phyloP scores from a whole-genome alignment of 2,888 invertebrate genomes.

The Agriopis leucophaearia region DNA sequence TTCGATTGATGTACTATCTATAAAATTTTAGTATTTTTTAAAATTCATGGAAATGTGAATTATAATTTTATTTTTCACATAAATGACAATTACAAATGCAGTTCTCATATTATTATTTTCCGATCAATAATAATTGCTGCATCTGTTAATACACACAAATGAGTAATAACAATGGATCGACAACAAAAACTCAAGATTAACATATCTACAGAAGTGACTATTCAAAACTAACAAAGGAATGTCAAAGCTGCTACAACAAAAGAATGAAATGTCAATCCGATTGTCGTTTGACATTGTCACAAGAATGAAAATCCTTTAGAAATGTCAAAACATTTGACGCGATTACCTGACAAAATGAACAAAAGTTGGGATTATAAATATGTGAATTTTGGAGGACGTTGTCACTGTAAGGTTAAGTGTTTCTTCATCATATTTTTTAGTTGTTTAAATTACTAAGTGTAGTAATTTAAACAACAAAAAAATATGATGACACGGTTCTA shows the following conservation, averaged over 20 bases:
- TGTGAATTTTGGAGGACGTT: neutral
- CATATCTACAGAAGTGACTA: slow-evolving; percentile 33
- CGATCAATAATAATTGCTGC: neutral
- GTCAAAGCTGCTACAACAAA: slow-evolving; percentile 42
- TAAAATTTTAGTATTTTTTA: neutral
- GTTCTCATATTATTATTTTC: too few relatives aligned
- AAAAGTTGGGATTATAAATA: slow-evolving; percentile 17
- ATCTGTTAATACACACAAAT: slow-evolving; percentile 15
- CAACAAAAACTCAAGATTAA: slow-evolving; percentile 39
- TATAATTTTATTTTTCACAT: neutral
- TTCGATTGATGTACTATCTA: too few relatives aligned
- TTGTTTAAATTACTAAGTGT: too few relatives aligned
- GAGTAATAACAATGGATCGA: slow-evolving; percentile 5
- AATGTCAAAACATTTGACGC: slow-evolving; percentile 66
- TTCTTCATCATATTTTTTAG: too few relatives aligned
- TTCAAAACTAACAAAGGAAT: slow-evolving; percentile 43
- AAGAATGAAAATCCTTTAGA: slow-evolving; percentile 54
- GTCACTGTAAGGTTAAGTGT: slow-evolving; percentile 4
- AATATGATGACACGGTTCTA: too few relatives aligned
- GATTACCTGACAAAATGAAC: slow-evolving; percentile 41
- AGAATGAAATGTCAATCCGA: slow-evolving; percentile 56
- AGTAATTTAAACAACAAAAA: too few relatives aligned
- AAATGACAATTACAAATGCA: too few relatives aligned
- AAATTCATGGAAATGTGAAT: neutral
- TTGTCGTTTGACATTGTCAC: slow-evolving; percentile 54